Evolutionary conservation across 1,140 invertebrate species (phyloP), one percentile per base, ranked within the genome.

Genomic region (Philaenus spumarius): DNA sequence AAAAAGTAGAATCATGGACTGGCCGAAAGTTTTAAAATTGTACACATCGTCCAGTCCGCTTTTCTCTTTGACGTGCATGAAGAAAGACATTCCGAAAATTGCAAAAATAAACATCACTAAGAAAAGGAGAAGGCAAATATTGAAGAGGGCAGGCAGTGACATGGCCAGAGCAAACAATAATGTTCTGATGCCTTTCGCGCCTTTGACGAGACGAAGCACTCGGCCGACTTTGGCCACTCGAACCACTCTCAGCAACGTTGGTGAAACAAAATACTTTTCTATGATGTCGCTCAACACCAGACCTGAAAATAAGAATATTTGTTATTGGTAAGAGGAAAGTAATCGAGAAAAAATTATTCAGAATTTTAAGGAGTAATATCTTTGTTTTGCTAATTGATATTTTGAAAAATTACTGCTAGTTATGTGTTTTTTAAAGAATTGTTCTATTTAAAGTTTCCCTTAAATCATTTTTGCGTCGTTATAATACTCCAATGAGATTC

Each of bases 61-160:
- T 69, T 90, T 89, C 69, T 90, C 82, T 73, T 94, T 95, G 54
- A 97, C 94, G 75, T 95, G 88, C 93, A 95, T 97, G 77, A 98
- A 98, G 81, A 98, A 98, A 45, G 93, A 97, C 95, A 98, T 98
- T 60, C 96, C 95, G 74, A 98, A 97, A 69, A 97, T 97, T 66
- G 95, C 94, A 74, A 97, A 98, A 75, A 98, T 98, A 77, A 98
- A 98, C 92, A 98, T 97, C 65, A 98, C 93, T 65, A 98, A 82
- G 76, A 97, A 97, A 64, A 98, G 85, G 66, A 98, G 82, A 68
- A 98, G 83, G 73, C 95, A 97, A 76, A 98, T 98, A 80, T 98
- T 98, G 81, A 98, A 97, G 48, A 98, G 83, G 61, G 95, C 96
- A 64, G 95, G 95, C 71, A 98, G 80, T 66, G 95, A 97, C 88